Evolutionary conservation across 2,888 invertebrate genomes (phyloP).

Genomic region (Anodontia alba): DNA sequence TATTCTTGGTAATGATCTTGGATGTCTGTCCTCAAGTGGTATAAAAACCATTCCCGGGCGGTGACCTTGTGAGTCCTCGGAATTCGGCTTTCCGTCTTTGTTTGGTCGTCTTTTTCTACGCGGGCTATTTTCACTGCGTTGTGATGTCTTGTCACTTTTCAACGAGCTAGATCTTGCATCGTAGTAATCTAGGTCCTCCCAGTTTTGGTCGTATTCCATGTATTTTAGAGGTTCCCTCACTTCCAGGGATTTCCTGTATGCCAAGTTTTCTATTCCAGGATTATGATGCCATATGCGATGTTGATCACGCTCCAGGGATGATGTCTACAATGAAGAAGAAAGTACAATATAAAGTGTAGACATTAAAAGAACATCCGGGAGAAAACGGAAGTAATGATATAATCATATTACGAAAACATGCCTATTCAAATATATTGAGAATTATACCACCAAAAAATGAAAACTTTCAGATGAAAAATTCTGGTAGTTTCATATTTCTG

Average conservation of each 20-base stretch:
- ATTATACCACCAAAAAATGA: no score
- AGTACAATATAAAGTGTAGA: no score
- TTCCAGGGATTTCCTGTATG: neutral
- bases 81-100: neutral
- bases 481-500: no score
- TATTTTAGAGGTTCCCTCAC: neutral
- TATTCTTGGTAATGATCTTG: neutral
- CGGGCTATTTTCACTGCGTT: neutral
- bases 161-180: neutral
- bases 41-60: neutral
- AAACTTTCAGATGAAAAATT: no score
- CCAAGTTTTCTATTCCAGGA: slow-evolving; percentile 12
- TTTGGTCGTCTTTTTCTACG: neutral
- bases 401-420: no score
- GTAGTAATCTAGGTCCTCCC: slow-evolving; percentile 1
- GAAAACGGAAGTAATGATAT: no score
- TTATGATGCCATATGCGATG: neutral
- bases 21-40: neutral
- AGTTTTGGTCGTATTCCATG: slow-evolving; percentile 2
- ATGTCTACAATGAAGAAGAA: neutral
- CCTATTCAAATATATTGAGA: no score
- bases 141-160: neutral
- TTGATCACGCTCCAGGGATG: neutral
- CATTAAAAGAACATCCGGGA: no score
- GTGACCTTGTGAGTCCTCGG: neutral